Evolutionary conservation across 2,888 invertebrate species (phyloP), one percentile per base, ranked within the genome.

Genomic region (Himalopsyche anomala): DNA sequence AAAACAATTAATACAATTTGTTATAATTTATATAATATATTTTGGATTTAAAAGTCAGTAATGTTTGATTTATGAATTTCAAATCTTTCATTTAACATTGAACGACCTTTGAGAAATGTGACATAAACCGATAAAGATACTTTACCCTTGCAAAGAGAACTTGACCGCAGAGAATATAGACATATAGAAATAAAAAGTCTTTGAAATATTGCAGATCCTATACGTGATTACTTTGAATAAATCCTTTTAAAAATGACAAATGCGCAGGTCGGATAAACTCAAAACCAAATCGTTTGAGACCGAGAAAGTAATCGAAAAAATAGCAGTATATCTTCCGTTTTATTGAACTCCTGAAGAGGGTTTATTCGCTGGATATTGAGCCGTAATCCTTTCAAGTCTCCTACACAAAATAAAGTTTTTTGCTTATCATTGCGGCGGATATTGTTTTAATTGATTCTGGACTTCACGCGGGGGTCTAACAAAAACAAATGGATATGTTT

Each of bases 301-400:
- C 62, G 62, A 62, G 62, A 62, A 62, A 62, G 62, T 62, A 62
- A 62, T 62, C 62, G 62, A 62, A 62, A 62, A 62, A 62, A 62
- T 62, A 62, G 62, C 62, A 62, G 62, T 62, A n/a, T 62, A 62
- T 62, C 62, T 62, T 62, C 28, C 62, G 19, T 62, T 62, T 62
- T 62, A 62, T 62, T 62, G 62, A 62, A 62, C 62, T 62, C 62
- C 19, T 62, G 62, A 62, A 28, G 19, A 62, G 62, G 62, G 62
- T 62, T 8, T n/a, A 28, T 15, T 19, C 19, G 19, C 9, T n/a
- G 62, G 19, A 62, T 62, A 62, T 62, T 62, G 62, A 62, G 11
- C 62, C 62, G 62, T 19, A 62, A 62, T 62, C 62, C 62, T 28
- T 62, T n/a, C 28, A 19, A 62, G 19, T 62, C 62, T 28, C 62